Evolutionary conservation across 1,140 invertebrate genomes (phyloP).

Genomic region (Anastatus disparis): DNA sequence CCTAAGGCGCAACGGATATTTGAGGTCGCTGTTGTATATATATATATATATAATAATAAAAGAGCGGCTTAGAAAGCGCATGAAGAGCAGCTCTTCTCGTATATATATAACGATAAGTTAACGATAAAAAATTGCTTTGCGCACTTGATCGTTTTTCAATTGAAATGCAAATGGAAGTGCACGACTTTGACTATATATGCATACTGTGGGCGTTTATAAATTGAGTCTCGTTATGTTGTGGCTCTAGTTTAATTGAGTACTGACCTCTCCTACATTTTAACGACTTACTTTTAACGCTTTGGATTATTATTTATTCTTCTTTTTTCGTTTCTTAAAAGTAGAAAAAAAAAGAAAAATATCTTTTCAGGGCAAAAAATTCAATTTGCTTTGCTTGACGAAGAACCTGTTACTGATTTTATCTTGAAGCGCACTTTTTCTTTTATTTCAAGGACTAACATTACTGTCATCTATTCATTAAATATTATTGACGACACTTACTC

Average conservation of each 20-base stretch:
- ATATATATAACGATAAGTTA: background rate
- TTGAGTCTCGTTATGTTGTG: background rate
- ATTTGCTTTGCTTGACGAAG: background rate
- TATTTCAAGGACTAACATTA: no score
- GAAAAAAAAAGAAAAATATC: no score
- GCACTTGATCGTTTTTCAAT: constrained; percentile 6
- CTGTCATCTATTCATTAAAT: no score
- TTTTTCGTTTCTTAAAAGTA: no score
- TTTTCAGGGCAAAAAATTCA: no score
- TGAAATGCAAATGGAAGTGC: background rate
- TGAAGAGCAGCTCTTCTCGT: background rate
- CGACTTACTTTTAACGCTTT: no score
- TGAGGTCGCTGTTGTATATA: background rate
- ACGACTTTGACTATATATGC: no score
- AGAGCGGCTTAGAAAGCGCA: constrained; percentile 1
- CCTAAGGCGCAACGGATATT: background rate
- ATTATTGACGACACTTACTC: no score
- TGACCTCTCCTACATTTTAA: constrained; percentile 6
- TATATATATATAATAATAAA: no score
- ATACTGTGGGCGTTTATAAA: background rate
- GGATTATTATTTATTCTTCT: no score
- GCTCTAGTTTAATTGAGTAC: constrained; percentile 6
- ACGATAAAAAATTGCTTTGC: background rate
- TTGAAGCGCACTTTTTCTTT: no score
- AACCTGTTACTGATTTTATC: no score